Percentiles rank a stretch among this genome's conserved stretches.
These are phyloP conservation scores for Drosophila rhopaloa DNA, from an alignment of 1,140 invertebrate genomes.

Conservation along the genomic window DNA sequence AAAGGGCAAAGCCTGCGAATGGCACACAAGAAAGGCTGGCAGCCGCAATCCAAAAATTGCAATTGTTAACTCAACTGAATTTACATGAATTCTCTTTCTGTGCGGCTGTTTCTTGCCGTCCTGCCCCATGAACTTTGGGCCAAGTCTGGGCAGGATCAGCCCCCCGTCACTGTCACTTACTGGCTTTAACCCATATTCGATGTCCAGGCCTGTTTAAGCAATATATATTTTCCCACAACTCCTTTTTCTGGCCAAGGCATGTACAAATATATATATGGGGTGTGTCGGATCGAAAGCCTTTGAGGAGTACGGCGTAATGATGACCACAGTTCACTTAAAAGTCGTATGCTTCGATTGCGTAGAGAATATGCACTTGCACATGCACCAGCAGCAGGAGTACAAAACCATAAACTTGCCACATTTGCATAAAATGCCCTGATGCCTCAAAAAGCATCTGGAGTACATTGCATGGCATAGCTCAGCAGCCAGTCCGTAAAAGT, in stretches of 20 bases:
- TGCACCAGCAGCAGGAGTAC: constrained; percentile 4
- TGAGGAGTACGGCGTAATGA: constrained; percentile 42
- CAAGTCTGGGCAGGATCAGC: constrained; percentile 6
- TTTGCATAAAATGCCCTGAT: constrained; percentile 78
- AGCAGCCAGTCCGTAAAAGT: constrained; percentile 46
- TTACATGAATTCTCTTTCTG: constrained; percentile 46
- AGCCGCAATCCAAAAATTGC: constrained; percentile 60
- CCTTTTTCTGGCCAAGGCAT: neutral
- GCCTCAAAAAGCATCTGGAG: constrained; percentile 61
- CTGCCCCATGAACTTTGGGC: neutral
- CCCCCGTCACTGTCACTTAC: constrained; percentile 56
- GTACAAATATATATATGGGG: neutral
- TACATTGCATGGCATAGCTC: constrained; percentile 21
- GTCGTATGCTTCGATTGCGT: constrained; percentile 52
- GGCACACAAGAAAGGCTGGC: constrained; percentile 18
- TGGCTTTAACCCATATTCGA: constrained; percentile 14
- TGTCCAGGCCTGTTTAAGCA: constrained; percentile 56
- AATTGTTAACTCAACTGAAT: constrained; percentile 77
- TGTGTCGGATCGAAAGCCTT: constrained; percentile 17
- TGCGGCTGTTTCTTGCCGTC: neutral
- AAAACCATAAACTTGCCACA: constrained; percentile 74
- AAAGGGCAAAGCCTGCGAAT: constrained; percentile 20
- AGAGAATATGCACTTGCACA: constrained; percentile 35
- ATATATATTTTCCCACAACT: constrained; percentile 43
- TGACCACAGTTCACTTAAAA: constrained; percentile 67